Base-by-base conservation (phyloP, 2,888 invertebrate genomes). In the Andricus curvator region DNA sequence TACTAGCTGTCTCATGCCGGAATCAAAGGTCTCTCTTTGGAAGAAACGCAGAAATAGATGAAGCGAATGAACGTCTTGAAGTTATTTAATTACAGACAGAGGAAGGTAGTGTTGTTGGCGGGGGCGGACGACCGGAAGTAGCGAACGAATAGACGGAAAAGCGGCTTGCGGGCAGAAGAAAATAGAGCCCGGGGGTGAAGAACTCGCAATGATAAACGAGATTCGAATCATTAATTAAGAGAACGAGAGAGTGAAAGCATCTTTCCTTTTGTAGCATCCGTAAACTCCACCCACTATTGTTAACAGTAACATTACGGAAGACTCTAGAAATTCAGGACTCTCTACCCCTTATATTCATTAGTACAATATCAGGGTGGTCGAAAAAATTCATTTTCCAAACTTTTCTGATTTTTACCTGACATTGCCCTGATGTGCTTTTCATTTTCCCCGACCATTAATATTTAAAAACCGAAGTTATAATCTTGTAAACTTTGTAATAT, bases 81-180 rank as follows among this genome's bases (percentile, higher is more conserved):
- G 91, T 91, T 91, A 91, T 91, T 91, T 91, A 90, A 92, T 91
- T 90, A 91, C 87, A 87, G 87, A 83, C 82, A 84, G 84, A 82
- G 78, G 84, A 82, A 84, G 82, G 68, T 48, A 70, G 74, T 74
- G 56, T 74, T 74, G 56, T 37, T n/a, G 56, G 33, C n/a, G 29
- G n/a, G 33, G 70, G 56, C 56, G 33, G 56, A 56, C 33, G 56
- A 74, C 56, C 74, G 74, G 74, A 74, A 74, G 74, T 33, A 74
- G 56, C 56, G 33, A 74, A 74, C 74, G 74, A 74, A 74, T 56
- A 51, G 51, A 56, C 29, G 51, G n/a, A 20, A 56, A 74, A 74
- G 74, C 74, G 51, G 51, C 74, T 74, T 64, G 62, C 62, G 62
- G 25, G 62, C 13, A 56, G 68, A 37, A 64, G 56, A 77, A 79